Percentiles rank a stretch among this genome's conserved stretches.
Evolutionary conservation across 2,888 invertebrate species (phyloP).

Genomic region (Lepidochitona cinerea): DNA sequence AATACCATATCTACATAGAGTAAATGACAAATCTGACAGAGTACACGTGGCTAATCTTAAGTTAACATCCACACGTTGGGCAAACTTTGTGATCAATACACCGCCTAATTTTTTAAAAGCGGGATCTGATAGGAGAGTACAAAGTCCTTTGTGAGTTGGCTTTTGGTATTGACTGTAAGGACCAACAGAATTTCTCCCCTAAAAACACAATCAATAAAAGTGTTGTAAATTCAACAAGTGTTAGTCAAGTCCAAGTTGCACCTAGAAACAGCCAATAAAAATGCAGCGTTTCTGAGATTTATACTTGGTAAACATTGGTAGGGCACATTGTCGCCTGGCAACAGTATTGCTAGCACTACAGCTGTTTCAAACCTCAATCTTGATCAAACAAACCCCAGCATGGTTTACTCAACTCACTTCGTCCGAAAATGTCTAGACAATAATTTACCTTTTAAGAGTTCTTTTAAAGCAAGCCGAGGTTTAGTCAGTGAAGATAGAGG

Average conservation of each 20-base stretch:
- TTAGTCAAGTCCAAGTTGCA: background rate
- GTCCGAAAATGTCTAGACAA: no score
- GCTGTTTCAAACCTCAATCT: background rate
- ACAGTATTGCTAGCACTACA: background rate
- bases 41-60: background rate
- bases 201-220: background rate
- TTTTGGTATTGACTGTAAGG: background rate
- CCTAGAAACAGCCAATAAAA: background rate
- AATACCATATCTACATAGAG: no score
- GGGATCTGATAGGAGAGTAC: background rate
- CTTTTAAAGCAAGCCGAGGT: no score
- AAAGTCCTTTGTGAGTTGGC: background rate
- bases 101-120: background rate
- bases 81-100: slow-evolving; percentile 2
- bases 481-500: no score
- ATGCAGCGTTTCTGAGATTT: background rate
- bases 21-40: no score
- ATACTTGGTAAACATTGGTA: background rate
- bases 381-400: background rate
- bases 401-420: background rate
- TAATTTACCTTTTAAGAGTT: no score
- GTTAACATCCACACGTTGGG: background rate
- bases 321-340: background rate
- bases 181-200: background rate
- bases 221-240: slow-evolving; percentile 7